Evolutionary conservation across 2,797 vertebrate genomes (phyloP).

Genomic region (Taenioides sp.): DNA sequence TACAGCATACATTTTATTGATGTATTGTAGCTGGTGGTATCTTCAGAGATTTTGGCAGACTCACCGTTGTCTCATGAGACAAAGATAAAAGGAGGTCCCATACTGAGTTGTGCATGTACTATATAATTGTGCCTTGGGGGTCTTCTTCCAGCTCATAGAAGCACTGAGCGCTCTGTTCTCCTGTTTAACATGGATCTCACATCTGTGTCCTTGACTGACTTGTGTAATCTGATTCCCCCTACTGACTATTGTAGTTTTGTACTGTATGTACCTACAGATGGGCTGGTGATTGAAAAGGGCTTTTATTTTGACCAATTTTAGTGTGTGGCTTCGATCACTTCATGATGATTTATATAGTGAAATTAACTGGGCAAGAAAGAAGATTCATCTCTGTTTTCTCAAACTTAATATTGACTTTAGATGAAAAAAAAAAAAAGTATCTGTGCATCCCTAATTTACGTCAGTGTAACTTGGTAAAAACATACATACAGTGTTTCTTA

Average conservation of each 20-base stretch:
- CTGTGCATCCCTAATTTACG: too few species aligned
- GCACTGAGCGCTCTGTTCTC: conserved; percentile 10
- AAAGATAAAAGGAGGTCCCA: conserved; percentile 41
- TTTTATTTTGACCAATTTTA: background rate
- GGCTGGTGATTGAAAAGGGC: background rate
- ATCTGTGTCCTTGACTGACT: background rate
- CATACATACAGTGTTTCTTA: too few species aligned
- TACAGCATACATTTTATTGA: too few species aligned
- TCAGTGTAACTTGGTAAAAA: too few species aligned
- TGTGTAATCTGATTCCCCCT: background rate
- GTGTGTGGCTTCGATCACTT: too few species aligned
- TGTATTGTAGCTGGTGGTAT: conserved; percentile 21
- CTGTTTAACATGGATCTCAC: conserved; percentile 15
- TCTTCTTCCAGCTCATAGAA: conserved; percentile 19
- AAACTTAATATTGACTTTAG: too few species aligned
- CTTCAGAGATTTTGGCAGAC: conserved; percentile 31
- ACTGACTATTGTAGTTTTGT: background rate
- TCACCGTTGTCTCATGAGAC: conserved; percentile 32
- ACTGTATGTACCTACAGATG: background rate
- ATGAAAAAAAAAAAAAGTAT: too few species aligned
- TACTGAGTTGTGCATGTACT: conserved; percentile 38
- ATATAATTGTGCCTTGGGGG: conserved; percentile 62
- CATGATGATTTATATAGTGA: background rate
- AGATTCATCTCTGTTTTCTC: too few species aligned
- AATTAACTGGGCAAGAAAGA: background rate